Conservation (phyloP, 2,888 invertebrate species). For the Morpho achilles region DNA sequence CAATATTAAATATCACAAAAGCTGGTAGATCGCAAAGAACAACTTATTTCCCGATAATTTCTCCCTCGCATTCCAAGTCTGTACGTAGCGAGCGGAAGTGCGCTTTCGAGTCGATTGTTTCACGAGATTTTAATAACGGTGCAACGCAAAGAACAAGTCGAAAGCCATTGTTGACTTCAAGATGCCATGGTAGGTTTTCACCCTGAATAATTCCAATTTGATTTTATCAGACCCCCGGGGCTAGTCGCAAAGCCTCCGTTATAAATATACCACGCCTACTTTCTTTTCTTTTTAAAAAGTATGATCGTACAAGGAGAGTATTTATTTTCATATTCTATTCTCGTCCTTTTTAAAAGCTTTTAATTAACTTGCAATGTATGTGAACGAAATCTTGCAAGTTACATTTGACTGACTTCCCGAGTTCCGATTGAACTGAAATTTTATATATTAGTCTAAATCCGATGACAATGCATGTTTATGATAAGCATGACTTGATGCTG, state of each 20-base stretch:
- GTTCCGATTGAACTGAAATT: too few relatives aligned
- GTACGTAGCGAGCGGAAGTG: conserved; percentile 67
- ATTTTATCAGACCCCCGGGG: conserved; percentile 44
- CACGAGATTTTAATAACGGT: conserved; percentile 79
- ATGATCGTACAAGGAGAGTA: too few relatives aligned
- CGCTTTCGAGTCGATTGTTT: conserved; percentile 77
- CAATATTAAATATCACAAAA: neutral
- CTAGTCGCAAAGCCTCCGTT: conserved; percentile 23
- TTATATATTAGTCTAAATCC: too few relatives aligned
- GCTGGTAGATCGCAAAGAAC: conserved; percentile 13
- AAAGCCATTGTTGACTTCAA: conserved; percentile 72
- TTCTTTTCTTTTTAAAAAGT: neutral
- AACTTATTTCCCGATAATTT: conserved; percentile 24
- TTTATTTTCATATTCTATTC: too few relatives aligned
- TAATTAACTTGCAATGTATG: too few relatives aligned
- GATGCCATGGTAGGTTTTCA: conserved; percentile 45
- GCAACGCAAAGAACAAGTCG: conserved; percentile 73
- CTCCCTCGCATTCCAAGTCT: conserved; percentile 41
- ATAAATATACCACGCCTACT: conserved; percentile 17
- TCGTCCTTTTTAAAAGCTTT: too few relatives aligned
- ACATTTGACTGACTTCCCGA: too few relatives aligned
- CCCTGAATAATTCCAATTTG: conserved; percentile 43
- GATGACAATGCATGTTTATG: too few relatives aligned
- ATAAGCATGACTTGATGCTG: too few relatives aligned
- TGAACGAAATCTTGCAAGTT: too few relatives aligned